Percentiles rank a stretch among this genome's conserved stretches.
These are phyloP conservation scores for Dynastes maya DNA, from an alignment of 2,888 invertebrate species.

Conservation along the genomic window DNA sequence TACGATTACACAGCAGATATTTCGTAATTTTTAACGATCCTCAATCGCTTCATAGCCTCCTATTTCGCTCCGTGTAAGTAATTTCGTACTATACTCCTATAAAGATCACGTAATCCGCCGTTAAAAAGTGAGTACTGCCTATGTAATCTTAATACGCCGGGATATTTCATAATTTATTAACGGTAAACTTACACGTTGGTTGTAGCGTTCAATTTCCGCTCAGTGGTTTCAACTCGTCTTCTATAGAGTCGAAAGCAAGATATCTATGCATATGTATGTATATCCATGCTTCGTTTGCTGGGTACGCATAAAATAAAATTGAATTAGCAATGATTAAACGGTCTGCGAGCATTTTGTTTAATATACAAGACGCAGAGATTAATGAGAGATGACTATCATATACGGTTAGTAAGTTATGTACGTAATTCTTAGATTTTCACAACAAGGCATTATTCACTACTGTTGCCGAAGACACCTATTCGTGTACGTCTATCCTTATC, in stretches of 20 bases:
- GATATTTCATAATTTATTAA: slow-evolving; percentile 34
- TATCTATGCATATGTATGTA: background rate
- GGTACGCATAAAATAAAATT: slow-evolving; percentile 9
- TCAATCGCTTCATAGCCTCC: too few species aligned
- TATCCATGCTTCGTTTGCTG: background rate
- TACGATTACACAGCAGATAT: slow-evolving; percentile 8
- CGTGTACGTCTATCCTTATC: too few species aligned
- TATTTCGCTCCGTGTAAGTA: too few species aligned
- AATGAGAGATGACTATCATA: background rate
- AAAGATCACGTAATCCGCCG: slow-evolving; percentile 14
- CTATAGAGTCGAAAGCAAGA: background rate
- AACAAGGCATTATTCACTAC: background rate
- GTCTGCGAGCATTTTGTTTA: background rate
- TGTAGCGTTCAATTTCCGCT: slow-evolving; percentile 12
- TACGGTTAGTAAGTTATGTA: too few species aligned
- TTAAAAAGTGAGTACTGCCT: background rate
- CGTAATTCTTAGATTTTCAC: too few species aligned
- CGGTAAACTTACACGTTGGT: slow-evolving; percentile 19
- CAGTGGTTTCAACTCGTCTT: background rate
- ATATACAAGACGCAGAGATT: background rate
- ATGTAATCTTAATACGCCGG: slow-evolving; percentile 14
- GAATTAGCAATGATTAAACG: background rate
- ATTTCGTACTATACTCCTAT: background rate
- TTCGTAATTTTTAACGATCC: background rate
- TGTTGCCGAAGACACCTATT: background rate